Percentiles rank a stretch among this genome's conserved stretches.
phyloP scores from a whole-genome alignment of 2,888 invertebrate genomes.

The Bhutanitis thaidina region DNA sequence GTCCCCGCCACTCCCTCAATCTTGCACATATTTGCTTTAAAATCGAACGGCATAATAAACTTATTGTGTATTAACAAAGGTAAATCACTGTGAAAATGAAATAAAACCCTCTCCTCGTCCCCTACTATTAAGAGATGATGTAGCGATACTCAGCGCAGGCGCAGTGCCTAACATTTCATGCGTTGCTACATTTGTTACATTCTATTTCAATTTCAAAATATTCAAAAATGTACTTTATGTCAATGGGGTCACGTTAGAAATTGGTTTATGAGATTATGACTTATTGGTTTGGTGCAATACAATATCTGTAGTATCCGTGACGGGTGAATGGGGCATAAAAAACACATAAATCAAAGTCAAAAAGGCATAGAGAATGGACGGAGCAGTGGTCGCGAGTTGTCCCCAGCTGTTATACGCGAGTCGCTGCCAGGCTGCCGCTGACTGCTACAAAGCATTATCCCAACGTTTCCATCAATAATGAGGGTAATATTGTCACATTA shows the following conservation, averaged over 20 bases:
- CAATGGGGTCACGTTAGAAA: constrained; percentile 18
- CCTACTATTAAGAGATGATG: constrained; percentile 77
- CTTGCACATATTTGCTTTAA: constrained; percentile 70
- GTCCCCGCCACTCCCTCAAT: constrained; percentile 55
- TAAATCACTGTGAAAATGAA: constrained; percentile 77
- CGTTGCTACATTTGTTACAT: constrained; percentile 40
- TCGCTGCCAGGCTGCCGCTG: constrained; percentile 35
- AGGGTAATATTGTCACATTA: constrained; percentile 79
- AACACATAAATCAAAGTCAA: constrained; percentile 80
- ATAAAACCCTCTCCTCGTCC: constrained; percentile 72
- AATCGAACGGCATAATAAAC: constrained; percentile 66
- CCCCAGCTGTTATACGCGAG: constrained; percentile 63
- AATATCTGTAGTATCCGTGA: constrained; percentile 70
- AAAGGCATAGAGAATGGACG: constrained; percentile 77
- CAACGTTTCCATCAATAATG: constrained; percentile 72
- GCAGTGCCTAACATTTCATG: constrained; percentile 57
- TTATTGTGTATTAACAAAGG: constrained; percentile 68
- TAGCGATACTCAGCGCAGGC: constrained; percentile 71
- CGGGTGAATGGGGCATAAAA: constrained; percentile 78
- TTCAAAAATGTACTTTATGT: constrained; percentile 35
- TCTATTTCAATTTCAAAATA: constrained; percentile 18
- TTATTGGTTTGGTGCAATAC: constrained; percentile 43
- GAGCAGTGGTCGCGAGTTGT: constrained; percentile 66
- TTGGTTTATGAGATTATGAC: constrained; percentile 20
- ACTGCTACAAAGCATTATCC: constrained; percentile 54